phyloP scores from a whole-genome alignment of 2,888 invertebrate genomes.

The Hirtodrosophila confusa region DNA sequence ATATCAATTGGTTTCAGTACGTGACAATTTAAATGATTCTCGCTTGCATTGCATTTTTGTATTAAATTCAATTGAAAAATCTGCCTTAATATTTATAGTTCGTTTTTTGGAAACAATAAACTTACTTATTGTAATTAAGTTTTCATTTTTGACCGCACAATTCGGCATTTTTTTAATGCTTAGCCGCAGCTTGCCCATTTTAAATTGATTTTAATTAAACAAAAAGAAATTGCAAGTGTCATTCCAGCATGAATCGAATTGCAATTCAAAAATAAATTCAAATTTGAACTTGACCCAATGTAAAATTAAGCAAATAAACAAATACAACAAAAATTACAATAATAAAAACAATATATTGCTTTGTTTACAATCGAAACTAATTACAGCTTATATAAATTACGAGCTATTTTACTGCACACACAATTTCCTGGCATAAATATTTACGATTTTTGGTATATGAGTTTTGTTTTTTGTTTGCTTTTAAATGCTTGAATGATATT shows the following conservation, averaged over 20 bases:
- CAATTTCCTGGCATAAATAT: constrained; percentile 25
- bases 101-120: too few species aligned
- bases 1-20: too few species aligned
- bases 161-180: background rate
- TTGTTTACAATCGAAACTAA: constrained; percentile 48
- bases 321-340: constrained; percentile 14
- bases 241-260: constrained; percentile 20
- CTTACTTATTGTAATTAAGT: too few species aligned
- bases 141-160: too few species aligned
- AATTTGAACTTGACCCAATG: constrained; percentile 14
- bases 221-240: constrained; percentile 9
- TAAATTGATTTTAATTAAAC: constrained; percentile 1
- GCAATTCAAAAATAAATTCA: constrained; percentile 5
- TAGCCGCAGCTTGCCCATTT: too few species aligned
- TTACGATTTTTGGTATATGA: constrained; percentile 61
- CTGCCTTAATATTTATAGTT: too few species aligned
- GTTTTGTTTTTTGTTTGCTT: constrained; percentile 25
- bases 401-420: constrained; percentile 33
- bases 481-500: constrained; percentile 58
- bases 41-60: too few species aligned
- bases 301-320: constrained; percentile 27
- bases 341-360: constrained; percentile 29
- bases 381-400: constrained; percentile 49
- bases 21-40: too few species aligned
- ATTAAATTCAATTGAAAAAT: too few species aligned